Evolutionary conservation across 2,888 invertebrate species (phyloP).

Genomic region (Euclidia mi): DNA sequence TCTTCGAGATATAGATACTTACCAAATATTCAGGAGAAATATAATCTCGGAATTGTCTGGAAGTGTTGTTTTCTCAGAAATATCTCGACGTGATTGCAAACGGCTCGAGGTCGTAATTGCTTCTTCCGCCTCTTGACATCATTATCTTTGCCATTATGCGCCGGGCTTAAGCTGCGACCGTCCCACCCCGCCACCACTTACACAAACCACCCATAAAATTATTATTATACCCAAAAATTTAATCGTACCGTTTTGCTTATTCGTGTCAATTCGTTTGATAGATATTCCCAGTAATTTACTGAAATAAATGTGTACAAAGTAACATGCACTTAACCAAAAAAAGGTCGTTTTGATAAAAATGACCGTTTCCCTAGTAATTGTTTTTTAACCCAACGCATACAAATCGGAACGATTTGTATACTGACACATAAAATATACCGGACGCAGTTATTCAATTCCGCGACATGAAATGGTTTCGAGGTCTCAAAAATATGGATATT

Average conservation of each 20-base stretch:
- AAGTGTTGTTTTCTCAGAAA: constrained; percentile 71
- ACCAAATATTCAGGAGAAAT: no score
- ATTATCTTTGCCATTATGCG: constrained; percentile 86
- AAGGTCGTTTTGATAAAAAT: background rate
- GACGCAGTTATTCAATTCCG: background rate
- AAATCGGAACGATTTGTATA: constrained; percentile 3
- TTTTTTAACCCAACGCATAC: background rate
- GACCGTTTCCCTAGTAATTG: background rate
- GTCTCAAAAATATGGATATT: background rate
- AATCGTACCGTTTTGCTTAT: constrained; percentile 37
- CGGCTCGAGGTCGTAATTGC: constrained; percentile 80
- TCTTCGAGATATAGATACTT: constrained; percentile 52
- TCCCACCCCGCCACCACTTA: constrained; percentile 56
- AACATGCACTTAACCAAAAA: background rate
- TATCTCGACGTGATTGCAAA: constrained; percentile 76
- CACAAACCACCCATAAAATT: constrained; percentile 65
- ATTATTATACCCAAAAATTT: constrained; percentile 60
- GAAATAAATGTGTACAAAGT: no score
- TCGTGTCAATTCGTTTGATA: constrained; percentile 29
- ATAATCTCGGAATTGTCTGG: no score
- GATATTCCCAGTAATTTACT: background rate
- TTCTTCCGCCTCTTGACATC: constrained; percentile 85
- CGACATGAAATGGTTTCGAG: background rate
- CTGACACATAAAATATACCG: constrained; percentile 4
- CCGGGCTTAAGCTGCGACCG: constrained; percentile 70